Evolutionary conservation across 2,797 vertebrate genomes (phyloP).

Genomic region (Notoglanidium macrostoma): DNA sequence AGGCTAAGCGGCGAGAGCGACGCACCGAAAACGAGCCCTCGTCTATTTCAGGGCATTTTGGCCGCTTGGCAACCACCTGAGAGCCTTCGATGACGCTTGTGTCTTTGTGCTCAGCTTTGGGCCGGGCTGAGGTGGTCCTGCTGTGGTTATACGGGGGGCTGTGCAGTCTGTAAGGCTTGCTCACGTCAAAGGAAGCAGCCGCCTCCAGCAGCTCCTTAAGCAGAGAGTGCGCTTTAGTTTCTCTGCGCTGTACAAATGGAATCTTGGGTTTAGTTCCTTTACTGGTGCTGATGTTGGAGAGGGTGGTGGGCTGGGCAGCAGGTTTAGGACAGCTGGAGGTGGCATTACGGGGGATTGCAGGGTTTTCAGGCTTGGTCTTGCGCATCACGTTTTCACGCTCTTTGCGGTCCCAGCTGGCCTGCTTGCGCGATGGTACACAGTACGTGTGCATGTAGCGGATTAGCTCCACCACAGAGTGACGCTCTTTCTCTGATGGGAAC

Average conservation of each 20-base stretch:
- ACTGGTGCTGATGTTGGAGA: slow-evolving; percentile 44
- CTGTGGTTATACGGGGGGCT: slow-evolving; percentile 81
- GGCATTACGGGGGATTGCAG: slow-evolving; percentile 50
- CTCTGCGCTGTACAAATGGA: slow-evolving; percentile 69
- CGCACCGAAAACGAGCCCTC: slow-evolving; percentile 79
- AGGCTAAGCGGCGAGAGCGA: slow-evolving; percentile 90
- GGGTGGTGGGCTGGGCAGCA: not conserved
- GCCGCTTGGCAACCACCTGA: slow-evolving; percentile 46
- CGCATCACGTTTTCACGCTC: slow-evolving; percentile 66
- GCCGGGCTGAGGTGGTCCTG: slow-evolving; percentile 47
- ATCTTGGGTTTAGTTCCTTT: slow-evolving; percentile 40
- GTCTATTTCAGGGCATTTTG: slow-evolving; percentile 58
- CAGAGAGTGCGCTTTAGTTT: slow-evolving; percentile 83
- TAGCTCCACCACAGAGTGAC: slow-evolving; percentile 87
- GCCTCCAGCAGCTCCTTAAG: slow-evolving; percentile 89
- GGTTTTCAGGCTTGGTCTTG: slow-evolving; percentile 58
- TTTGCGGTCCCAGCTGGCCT: slow-evolving; percentile 74
- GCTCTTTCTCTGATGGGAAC: slow-evolving; percentile 81
- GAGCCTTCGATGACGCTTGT: slow-evolving; percentile 44
- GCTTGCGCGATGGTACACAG: slow-evolving; percentile 89
- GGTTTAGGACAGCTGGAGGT: slow-evolving; percentile 63
- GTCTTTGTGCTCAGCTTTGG: slow-evolving; percentile 67
- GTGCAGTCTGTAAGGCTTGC: slow-evolving; percentile 94
- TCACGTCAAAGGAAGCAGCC: slow-evolving; percentile 87
- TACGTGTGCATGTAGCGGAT: slow-evolving; percentile 99